Evolutionary conservation across 2,888 invertebrate genomes (phyloP).

Genomic region (Machimus rusticus): DNA sequence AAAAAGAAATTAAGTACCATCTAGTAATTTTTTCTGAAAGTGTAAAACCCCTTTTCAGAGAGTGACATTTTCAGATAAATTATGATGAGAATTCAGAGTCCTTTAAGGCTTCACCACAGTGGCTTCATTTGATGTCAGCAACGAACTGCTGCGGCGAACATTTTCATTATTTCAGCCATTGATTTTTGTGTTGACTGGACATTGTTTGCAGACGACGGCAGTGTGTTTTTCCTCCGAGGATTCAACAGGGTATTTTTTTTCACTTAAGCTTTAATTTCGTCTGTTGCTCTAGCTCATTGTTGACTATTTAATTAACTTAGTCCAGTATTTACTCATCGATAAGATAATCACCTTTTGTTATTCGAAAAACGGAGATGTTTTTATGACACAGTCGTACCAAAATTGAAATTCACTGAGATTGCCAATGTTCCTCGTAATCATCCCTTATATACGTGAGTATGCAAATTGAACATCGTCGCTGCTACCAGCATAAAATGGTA

Average conservation of each 20-base stretch:
- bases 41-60: not conserved
- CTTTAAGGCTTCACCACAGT: not conserved
- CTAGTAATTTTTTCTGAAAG: not conserved
- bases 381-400: not conserved
- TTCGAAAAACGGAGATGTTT: not conserved
- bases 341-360: not conserved
- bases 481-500: not conserved
- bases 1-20: not conserved
- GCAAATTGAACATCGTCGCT: not conserved
- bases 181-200: not conserved
- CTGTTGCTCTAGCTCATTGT: not conserved
- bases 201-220: not conserved
- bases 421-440: not conserved
- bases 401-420: not conserved
- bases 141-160: not conserved
- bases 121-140: not conserved
- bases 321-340: not conserved
- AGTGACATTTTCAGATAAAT: not conserved
- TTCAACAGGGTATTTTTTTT: not conserved
- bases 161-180: not conserved
- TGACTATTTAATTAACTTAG: not conserved
- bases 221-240: not conserved
- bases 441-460: not conserved
- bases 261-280: not conserved
- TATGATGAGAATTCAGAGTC: not conserved